Percentiles rank a stretch among this genome's conserved stretches.
phyloP scores from a whole-genome alignment of 2,113 vertebrate species.

The Takifugu bimaculatus region DNA sequence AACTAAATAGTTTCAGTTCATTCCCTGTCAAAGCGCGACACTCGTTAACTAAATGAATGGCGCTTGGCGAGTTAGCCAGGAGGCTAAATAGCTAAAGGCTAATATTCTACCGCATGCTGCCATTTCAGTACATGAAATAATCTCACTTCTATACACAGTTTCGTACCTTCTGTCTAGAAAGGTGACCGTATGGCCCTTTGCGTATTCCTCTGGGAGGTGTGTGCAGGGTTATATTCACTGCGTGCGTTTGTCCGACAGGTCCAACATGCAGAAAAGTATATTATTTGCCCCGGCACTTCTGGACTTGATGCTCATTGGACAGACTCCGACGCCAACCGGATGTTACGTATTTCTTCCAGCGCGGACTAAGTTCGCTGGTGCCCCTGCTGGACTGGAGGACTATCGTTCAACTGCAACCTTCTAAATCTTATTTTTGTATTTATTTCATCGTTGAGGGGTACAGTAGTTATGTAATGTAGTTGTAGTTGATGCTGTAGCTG shows the following conservation, averaged over 20 bases:
- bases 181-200: background rate
- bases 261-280: conserved; percentile 10
- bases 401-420: background rate
- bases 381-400: background rate
- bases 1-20: too few species aligned
- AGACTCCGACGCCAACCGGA: conserved; percentile 4
- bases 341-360: background rate
- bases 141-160: background rate
- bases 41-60: conserved; percentile 30
- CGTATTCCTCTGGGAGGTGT: background rate
- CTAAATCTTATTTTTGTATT: too few species aligned
- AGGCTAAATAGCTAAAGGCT: conserved; percentile 36
- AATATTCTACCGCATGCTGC: conserved; percentile 12
- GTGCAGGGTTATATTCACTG: background rate
- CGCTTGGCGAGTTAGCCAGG: conserved; percentile 18
- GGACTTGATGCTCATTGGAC: conserved; percentile 40
- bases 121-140: background rate
- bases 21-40: background rate
- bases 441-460: too few species aligned
- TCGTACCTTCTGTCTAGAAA: conserved; percentile 36
- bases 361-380: background rate
- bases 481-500: too few species aligned
- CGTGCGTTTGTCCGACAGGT: background rate
- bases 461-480: too few species aligned
- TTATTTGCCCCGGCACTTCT: conserved; percentile 44